Conservation (phyloP, 2,888 invertebrate species). For the Brachyptera putata region DNA sequence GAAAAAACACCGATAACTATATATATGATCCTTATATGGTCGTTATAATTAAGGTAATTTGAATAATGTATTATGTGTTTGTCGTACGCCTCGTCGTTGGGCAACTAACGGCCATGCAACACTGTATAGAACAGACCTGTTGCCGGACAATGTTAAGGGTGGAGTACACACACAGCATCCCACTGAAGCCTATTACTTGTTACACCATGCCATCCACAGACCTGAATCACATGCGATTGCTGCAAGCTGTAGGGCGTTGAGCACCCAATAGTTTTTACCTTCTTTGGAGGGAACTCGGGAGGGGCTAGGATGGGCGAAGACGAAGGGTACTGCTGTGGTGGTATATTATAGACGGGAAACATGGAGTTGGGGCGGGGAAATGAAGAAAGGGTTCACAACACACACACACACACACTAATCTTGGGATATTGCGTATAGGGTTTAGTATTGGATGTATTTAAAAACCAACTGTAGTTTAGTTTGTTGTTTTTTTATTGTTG, state of each 20-base stretch:
- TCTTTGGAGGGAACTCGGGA: conserved; percentile 16
- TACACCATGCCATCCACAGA: conserved; percentile 3
- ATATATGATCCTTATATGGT: conserved; percentile 14
- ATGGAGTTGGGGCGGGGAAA: neutral
- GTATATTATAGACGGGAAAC: neutral
- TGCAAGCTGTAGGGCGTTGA: conserved; percentile 20
- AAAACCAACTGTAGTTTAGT: no score
- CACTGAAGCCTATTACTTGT: neutral
- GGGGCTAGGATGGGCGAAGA: conserved; percentile 12
- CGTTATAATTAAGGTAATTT: conserved; percentile 20
- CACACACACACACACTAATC: no score
- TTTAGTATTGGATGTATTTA: neutral
- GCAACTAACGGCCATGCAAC: neutral
- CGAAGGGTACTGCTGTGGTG: neutral
- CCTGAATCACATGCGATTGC: neutral
- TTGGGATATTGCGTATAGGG: no score
- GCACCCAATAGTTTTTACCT: conserved; percentile 15
- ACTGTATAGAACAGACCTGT: neutral
- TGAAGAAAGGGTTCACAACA: conserved; percentile 1
- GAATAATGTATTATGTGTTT: conserved; percentile 8
- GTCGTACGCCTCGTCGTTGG: conserved; percentile 2
- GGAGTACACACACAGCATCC: conserved; percentile 3
- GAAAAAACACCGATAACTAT: neutral
- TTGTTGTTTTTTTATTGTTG: neutral
- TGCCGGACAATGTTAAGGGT: conserved; percentile 8